A percentile compares a stretch with the other conserved stretches of the same genome.
phyloP scores from a whole-genome alignment of 1,140 invertebrate species.

The Whitmania pigra region DNA sequence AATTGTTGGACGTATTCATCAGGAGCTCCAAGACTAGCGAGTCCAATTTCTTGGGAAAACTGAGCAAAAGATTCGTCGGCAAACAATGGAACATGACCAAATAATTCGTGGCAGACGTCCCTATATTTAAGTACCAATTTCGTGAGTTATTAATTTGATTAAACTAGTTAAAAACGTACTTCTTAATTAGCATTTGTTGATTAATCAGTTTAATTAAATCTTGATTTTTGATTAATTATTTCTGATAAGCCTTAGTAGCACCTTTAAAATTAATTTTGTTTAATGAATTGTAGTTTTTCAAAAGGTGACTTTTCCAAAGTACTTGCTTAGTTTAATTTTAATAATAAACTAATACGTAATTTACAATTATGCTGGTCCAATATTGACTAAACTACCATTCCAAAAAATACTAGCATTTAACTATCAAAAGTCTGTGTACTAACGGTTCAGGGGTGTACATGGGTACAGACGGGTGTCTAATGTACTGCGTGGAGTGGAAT shows the following conservation, averaged over 20 bases:
- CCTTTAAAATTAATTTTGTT: no score
- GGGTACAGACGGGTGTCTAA: slow-evolving; percentile 80
- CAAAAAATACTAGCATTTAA: no score
- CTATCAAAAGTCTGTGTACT: neutral
- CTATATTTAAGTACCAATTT: slow-evolving; percentile 27
- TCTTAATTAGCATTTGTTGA: no score
- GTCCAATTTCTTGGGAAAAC: slow-evolving; percentile 50
- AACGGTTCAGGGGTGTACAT: slow-evolving; percentile 91
- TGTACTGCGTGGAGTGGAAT: slow-evolving; percentile 98
- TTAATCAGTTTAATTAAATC: neutral
- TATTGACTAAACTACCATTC: no score
- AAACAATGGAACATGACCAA: slow-evolving; percentile 49
- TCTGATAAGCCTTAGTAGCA: neutral
- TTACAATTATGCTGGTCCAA: neutral
- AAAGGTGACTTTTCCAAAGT: neutral
- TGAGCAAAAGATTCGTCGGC: slow-evolving; percentile 48
- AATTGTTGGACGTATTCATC: slow-evolving; percentile 97
- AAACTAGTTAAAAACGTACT: no score
- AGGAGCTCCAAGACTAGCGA: slow-evolving; percentile 75
- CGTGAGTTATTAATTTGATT: neutral
- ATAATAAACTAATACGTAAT: neutral
- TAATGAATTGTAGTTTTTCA: neutral
- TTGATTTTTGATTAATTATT: neutral
- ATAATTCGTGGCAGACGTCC: slow-evolving; percentile 50
- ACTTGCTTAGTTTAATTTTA: neutral